Evolutionary conservation across 2,797 vertebrate genomes (phyloP).

Genomic region (Bradypodion ventrale): DNA sequence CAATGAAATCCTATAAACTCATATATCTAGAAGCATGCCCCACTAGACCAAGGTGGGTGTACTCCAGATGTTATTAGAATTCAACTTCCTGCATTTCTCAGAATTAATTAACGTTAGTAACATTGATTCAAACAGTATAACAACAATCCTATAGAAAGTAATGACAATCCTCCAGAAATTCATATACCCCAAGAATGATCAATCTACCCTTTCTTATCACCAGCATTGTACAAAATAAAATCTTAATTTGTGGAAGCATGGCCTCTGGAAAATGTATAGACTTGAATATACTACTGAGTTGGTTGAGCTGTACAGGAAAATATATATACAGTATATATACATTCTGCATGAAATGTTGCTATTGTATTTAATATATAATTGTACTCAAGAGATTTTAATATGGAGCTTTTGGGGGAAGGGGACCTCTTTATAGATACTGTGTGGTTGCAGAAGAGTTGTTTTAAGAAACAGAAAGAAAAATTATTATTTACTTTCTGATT

Average conservation of each 20-base stretch:
- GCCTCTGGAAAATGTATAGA: slow-evolving; percentile 82
- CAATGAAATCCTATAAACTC: neutral
- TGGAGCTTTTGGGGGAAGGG: slow-evolving; percentile 61
- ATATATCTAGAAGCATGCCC: too few species aligned
- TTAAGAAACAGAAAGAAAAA: slow-evolving; percentile 55
- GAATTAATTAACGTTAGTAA: too few species aligned
- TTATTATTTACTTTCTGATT: slow-evolving; percentile 63
- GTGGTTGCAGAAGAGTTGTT: slow-evolving; percentile 63
- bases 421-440: slow-evolving; percentile 68
- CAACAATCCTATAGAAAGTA: slow-evolving; percentile 9
- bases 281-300: slow-evolving; percentile 91
- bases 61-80: neutral
- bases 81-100: neutral
- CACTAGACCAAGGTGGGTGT: neutral
- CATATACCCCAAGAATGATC: slow-evolving; percentile 47
- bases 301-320: slow-evolving; percentile 83
- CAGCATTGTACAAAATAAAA: slow-evolving; percentile 62
- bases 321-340: too few species aligned
- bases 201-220: slow-evolving; percentile 60
- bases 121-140: too few species aligned
- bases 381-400: slow-evolving; percentile 79
- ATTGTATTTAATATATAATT: slow-evolving; percentile 92
- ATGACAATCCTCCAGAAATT: slow-evolving; percentile 11
- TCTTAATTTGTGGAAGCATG: slow-evolving; percentile 50
- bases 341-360: slow-evolving; percentile 91